phyloP scores from a whole-genome alignment of 1,140 invertebrate genomes.

The Zaprionus tsacasi region DNA sequence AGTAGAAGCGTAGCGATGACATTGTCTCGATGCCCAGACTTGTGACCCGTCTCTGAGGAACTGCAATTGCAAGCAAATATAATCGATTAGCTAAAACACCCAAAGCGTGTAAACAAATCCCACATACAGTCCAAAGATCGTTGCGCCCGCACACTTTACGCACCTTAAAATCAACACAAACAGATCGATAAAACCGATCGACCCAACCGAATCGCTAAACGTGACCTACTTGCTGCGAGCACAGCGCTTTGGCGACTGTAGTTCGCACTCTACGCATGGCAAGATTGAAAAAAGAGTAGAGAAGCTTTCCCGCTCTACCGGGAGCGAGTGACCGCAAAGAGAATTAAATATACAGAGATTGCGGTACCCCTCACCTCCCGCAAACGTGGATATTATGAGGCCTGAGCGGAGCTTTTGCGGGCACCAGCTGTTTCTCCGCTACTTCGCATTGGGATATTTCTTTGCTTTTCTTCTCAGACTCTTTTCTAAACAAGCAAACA shows the following conservation, averaged over 20 bases:
- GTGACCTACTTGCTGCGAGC: conserved; percentile 33
- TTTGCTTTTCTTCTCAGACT: too few species aligned
- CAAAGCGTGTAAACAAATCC: neutral
- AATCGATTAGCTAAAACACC: neutral
- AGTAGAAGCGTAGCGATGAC: conserved; percentile 87
- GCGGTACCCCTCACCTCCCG: too few species aligned
- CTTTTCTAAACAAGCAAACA: too few species aligned
- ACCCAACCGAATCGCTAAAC: neutral
- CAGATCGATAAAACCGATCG: neutral
- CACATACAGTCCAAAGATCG: conserved; percentile 61
- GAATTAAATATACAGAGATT: too few species aligned
- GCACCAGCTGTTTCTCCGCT: too few species aligned
- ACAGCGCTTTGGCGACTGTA: conserved; percentile 28
- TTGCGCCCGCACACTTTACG: neutral
- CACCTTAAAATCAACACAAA: conserved; percentile 4
- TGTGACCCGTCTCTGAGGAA: conserved; percentile 26
- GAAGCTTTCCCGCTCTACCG: neutral
- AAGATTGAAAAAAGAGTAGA: neutral
- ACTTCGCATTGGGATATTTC: too few species aligned
- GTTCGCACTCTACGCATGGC: neutral
- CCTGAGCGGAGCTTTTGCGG: too few species aligned
- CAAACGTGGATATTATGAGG: too few species aligned
- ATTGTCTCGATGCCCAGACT: conserved; percentile 39
- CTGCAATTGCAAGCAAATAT: conserved; percentile 29
- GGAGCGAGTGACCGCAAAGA: neutral